Conservation (phyloP, 2,888 invertebrate species). For the Spodoptera littoralis region DNA sequence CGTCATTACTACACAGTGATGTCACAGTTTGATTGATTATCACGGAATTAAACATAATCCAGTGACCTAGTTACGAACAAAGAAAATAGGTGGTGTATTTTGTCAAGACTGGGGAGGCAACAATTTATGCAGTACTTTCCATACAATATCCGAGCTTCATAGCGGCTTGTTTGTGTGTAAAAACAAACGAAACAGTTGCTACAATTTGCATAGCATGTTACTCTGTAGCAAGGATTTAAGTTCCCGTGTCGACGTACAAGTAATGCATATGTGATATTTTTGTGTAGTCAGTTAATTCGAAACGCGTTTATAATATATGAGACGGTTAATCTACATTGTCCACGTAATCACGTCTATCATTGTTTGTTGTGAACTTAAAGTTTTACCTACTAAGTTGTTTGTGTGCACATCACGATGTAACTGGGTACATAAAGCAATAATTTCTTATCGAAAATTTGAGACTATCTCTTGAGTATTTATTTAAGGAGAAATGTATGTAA, state of each 20-base stretch:
- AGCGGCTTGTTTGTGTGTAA: background rate
- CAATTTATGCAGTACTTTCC: slow-evolving; percentile 14
- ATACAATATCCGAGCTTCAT: slow-evolving; percentile 3
- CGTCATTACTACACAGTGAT: slow-evolving; percentile 34
- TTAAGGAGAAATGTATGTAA: too few relatives aligned
- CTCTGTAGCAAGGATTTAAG: slow-evolving; percentile 19
- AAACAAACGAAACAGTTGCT: slow-evolving; percentile 15
- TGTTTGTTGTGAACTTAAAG: too few relatives aligned
- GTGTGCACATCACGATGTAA: too few relatives aligned
- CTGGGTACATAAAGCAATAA: too few relatives aligned
- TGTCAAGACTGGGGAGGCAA: slow-evolving; percentile 1
- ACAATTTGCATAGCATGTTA: slow-evolving; percentile 27
- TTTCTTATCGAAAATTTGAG: too few relatives aligned
- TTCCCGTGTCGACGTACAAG: slow-evolving; percentile 11
- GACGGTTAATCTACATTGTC: background rate
- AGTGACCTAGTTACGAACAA: slow-evolving; percentile 32
- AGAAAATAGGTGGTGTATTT: slow-evolving; percentile 13
- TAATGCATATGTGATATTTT: slow-evolving; percentile 31
- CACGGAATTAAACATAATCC: slow-evolving; percentile 30
- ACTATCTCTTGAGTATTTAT: too few relatives aligned
- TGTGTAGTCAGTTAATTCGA: slow-evolving; percentile 8
- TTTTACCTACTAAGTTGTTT: too few relatives aligned
- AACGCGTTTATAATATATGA: slow-evolving; percentile 8
- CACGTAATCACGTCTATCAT: too few relatives aligned
- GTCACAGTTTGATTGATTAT: slow-evolving; percentile 30